Evolutionary conservation across 2,797 vertebrate genomes (phyloP).

Genomic region (Thunnus albacares): DNA sequence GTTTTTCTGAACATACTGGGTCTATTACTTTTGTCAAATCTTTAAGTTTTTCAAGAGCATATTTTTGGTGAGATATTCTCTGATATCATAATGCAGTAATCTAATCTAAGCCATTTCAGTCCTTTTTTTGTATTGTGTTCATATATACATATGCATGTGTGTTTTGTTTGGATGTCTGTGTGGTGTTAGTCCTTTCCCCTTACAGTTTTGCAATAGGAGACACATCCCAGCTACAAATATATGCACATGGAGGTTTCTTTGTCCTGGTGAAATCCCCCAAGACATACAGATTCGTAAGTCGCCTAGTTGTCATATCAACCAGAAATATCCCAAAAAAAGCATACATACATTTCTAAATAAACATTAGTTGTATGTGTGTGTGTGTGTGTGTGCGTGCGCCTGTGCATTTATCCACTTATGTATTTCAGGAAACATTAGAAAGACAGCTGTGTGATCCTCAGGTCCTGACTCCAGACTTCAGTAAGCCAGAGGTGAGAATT

Average conservation of each 20-base stretch:
- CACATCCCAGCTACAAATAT: constrained; percentile 91
- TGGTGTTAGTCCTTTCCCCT: constrained; percentile 90
- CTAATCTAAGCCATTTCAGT: constrained; percentile 3
- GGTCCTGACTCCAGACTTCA: constrained; percentile 93
- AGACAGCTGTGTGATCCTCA: constrained; percentile 91
- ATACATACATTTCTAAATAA: not conserved
- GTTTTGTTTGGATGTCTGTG: constrained; percentile 36
- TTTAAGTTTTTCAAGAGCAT: not conserved
- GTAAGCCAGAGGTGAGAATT: constrained; percentile 93
- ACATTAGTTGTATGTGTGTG: not conserved
- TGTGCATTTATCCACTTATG: constrained; percentile 5
- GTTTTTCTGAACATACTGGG: not conserved
- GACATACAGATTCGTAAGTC: constrained; percentile 94
- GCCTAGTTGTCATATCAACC: not conserved
- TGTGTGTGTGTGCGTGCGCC: not conserved
- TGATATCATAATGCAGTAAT: not conserved
- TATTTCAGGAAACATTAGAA: constrained; percentile 91
- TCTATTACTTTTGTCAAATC: not conserved
- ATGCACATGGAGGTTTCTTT: constrained; percentile 95
- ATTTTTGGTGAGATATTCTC: not conserved
- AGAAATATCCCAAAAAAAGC: constrained; percentile 1
- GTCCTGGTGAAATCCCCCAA: constrained; percentile 92
- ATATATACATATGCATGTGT: constrained; percentile 1
- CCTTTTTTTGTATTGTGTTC: not conserved
- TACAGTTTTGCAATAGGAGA: constrained; percentile 95